Evolutionary conservation across 2,888 invertebrate species (phyloP).

Genomic region (Cantharis flavilabris): DNA sequence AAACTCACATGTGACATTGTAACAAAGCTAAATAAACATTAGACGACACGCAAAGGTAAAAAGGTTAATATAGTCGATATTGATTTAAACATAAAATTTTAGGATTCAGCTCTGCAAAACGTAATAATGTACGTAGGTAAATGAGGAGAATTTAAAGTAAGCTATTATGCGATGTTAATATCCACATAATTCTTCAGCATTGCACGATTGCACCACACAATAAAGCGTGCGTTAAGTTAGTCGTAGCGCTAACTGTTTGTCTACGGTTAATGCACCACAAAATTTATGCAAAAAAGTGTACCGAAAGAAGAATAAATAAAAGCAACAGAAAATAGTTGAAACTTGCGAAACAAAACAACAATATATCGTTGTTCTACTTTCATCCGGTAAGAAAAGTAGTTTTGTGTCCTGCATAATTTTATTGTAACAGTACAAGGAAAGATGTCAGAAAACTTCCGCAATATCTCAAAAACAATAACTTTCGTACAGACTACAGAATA

Average conservation of each 20-base stretch:
- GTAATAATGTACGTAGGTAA: not conserved
- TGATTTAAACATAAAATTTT: not conserved
- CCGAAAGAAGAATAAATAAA: not conserved
- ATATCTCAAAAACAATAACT: slow-evolving; percentile 2
- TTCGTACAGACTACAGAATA: not conserved
- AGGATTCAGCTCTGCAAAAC: not conserved
- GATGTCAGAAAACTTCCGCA: slow-evolving; percentile 9
- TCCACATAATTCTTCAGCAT: not conserved
- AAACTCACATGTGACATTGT: not conserved
- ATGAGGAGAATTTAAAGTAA: not conserved
- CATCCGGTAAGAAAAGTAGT: slow-evolving; percentile 4
- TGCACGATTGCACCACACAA: not conserved
- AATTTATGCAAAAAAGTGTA: not conserved
- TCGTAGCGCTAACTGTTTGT: not conserved
- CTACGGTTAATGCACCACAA: not conserved
- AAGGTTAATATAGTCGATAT: not conserved
- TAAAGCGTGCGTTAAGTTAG: not conserved
- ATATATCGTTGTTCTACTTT: slow-evolving; percentile 7
- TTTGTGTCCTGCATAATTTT: slow-evolving; percentile 7
- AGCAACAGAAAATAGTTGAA: not conserved
- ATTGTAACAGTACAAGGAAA: slow-evolving; percentile 6
- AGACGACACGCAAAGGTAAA: not conserved
- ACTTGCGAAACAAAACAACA: not conserved
- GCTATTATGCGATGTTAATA: not conserved
- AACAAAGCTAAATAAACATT: not conserved